phyloP scores from a whole-genome alignment of 1,140 invertebrate species.

The Helicoverpa armigera region DNA sequence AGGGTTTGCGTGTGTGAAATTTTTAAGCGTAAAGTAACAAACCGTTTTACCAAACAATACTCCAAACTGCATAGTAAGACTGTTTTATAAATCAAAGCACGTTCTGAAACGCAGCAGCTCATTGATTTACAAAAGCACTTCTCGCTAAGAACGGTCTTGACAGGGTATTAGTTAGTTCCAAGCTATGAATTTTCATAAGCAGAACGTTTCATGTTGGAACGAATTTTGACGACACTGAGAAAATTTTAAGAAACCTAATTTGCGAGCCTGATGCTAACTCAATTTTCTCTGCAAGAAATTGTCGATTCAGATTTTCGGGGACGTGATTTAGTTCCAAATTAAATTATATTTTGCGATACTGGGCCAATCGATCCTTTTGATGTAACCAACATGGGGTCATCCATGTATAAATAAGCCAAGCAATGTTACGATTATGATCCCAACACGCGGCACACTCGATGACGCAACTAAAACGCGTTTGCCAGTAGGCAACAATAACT shows the following conservation, averaged over 20 bases:
- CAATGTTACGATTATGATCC: conserved; percentile 24
- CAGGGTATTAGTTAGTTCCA: conserved; percentile 10
- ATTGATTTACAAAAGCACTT: conserved; percentile 30
- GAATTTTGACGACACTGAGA: conserved; percentile 32
- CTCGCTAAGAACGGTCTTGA: conserved; percentile 21
- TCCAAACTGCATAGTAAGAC: background rate
- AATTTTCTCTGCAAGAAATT: conserved; percentile 64
- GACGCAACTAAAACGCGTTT: conserved; percentile 41
- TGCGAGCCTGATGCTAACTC: conserved; percentile 63
- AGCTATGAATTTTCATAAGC: conserved; percentile 31
- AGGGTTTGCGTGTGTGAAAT: background rate
- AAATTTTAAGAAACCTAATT: conserved; percentile 56
- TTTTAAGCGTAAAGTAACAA: background rate
- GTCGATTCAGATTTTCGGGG: conserved; percentile 55
- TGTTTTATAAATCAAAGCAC: background rate
- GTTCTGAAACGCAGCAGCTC: background rate
- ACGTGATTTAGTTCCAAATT: conserved; percentile 59
- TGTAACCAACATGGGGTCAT: conserved; percentile 2
- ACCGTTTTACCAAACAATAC: background rate
- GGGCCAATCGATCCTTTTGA: conserved; percentile 37
- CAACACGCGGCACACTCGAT: conserved; percentile 43
- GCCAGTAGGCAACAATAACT: conserved; percentile 45
- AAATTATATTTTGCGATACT: conserved; percentile 50
- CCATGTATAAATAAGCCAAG: conserved; percentile 29
- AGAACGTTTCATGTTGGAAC: conserved; percentile 23